Conservation (phyloP, 2,888 invertebrate genomes). For the Ochropleura plecta region DNA sequence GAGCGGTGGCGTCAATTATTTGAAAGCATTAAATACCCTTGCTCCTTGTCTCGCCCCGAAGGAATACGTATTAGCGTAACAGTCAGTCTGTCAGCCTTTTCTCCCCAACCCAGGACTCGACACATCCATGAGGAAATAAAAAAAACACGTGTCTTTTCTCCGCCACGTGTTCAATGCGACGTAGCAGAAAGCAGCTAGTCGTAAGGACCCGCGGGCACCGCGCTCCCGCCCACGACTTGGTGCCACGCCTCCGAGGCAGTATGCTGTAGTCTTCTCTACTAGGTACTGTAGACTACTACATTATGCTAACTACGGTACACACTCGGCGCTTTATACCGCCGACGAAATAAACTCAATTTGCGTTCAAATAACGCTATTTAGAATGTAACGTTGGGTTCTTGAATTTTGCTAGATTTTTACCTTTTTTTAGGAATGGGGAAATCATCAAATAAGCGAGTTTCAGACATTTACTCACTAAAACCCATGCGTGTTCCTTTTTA, state of each 20-base stretch:
- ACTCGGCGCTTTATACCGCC: constrained; percentile 49
- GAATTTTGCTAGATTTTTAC: constrained; percentile 25
- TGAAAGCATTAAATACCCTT: neutral
- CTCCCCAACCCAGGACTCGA: neutral
- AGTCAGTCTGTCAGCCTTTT: too few species aligned
- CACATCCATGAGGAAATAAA: neutral
- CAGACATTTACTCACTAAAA: too few species aligned
- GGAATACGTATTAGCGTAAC: too few species aligned
- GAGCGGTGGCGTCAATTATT: neutral
- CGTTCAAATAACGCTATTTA: constrained; percentile 53
- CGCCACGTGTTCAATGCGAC: constrained; percentile 6
- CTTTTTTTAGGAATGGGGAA: neutral
- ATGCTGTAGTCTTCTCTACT: constrained; percentile 11
- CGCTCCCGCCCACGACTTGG: neutral
- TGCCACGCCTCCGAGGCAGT: constrained; percentile 11
- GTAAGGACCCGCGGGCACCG: constrained; percentile 6
- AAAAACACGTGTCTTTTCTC: neutral
- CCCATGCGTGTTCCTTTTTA: too few species aligned
- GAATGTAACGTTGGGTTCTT: constrained; percentile 24
- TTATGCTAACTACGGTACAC: constrained; percentile 62
- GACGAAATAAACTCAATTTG: constrained; percentile 66
- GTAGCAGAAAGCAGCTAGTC: neutral
- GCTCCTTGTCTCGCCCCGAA: too few species aligned
- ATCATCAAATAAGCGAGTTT: too few species aligned
- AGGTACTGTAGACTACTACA: constrained; percentile 46